phyloP scores from a whole-genome alignment of 2,113 vertebrate genomes.

The Puffinus mauretanicus region DNA sequence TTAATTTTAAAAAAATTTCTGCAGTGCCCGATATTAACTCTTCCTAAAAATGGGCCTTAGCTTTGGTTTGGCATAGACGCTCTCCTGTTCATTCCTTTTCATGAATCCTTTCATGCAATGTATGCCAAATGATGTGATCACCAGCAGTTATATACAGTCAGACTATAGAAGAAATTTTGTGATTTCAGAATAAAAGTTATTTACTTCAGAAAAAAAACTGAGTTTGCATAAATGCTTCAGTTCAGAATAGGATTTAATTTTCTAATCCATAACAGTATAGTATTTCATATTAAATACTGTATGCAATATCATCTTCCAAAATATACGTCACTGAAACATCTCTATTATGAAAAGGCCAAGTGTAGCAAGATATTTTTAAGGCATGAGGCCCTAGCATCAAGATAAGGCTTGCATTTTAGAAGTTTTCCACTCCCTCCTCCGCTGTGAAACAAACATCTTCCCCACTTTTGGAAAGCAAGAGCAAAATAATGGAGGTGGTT shows the following conservation, averaged over 20 bases:
- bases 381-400: neutral
- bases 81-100: neutral
- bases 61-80: neutral
- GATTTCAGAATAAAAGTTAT: neutral
- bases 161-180: neutral
- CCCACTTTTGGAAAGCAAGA: constrained; percentile 16
- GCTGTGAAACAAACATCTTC: neutral
- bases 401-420: neutral
- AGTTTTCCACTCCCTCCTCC: constrained; percentile 28
- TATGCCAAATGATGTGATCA: neutral
- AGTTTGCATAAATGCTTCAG: neutral
- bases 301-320: neutral
- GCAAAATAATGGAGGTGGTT: constrained; percentile 45
- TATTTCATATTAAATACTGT: neutral
- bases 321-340: neutral
- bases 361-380: neutral
- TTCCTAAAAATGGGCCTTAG: neutral
- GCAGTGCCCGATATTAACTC: neutral
- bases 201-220: neutral
- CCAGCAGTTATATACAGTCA: neutral
- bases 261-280: neutral
- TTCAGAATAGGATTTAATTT: neutral
- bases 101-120: neutral
- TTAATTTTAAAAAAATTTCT: neutral
- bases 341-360: neutral